Evolutionary conservation across 1,140 invertebrate species (phyloP).

Genomic region (Spodoptera frugiperda): DNA sequence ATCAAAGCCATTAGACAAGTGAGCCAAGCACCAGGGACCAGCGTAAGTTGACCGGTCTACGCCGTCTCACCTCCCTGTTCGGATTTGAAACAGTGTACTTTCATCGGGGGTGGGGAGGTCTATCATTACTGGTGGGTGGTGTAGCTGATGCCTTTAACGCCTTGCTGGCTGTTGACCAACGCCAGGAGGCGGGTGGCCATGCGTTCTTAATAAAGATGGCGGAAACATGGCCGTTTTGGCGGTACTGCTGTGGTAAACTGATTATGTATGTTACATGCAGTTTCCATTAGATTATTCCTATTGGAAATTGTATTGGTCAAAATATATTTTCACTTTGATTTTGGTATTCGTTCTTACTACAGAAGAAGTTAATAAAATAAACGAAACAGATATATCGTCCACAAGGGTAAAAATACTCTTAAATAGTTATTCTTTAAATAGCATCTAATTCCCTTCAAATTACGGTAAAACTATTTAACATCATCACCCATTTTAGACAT

Average conservation of each 20-base stretch:
- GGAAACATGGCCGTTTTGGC: conserved; percentile 79
- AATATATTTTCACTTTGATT: too few species aligned
- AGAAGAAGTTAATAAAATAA: too few species aligned
- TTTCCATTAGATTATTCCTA: conserved; percentile 6
- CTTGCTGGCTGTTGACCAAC: conserved; percentile 84
- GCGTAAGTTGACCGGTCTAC: conserved; percentile 66
- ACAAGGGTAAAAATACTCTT: too few species aligned
- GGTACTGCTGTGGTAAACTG: conserved; percentile 46
- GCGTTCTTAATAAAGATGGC: conserved; percentile 85
- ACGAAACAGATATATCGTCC: too few species aligned
- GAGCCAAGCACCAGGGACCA: conserved; percentile 80
- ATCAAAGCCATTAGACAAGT: conserved; percentile 86
- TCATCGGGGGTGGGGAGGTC: conserved; percentile 61
- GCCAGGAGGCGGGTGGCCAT: conserved; percentile 82
- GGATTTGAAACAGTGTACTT: conserved; percentile 53
- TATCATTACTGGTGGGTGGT: conserved; percentile 71
- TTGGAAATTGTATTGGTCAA: not conserved
- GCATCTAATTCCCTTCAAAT: too few species aligned
- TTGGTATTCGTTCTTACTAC: too few species aligned
- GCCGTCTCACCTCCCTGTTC: conserved; percentile 55
- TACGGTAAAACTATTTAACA: too few species aligned
- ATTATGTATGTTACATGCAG: conserved; percentile 39
- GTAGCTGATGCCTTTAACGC: conserved; percentile 85
- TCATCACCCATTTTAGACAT: too few species aligned
- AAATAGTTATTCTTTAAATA: too few species aligned